Conservation (phyloP, 2,888 invertebrate species). For the Leptopilina syphax region DNA sequence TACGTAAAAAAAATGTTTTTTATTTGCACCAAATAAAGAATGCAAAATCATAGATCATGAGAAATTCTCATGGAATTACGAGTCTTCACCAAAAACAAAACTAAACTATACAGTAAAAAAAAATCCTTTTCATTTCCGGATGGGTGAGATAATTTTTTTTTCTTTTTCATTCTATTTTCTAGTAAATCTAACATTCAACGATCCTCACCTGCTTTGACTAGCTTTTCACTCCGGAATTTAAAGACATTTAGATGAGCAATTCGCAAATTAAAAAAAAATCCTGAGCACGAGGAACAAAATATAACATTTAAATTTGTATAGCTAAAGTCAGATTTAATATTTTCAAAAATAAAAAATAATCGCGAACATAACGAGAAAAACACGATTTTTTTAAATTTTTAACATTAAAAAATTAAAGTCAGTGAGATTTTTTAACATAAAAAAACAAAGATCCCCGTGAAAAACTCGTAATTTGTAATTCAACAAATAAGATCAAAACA, state of each 20-base stretch:
- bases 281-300: constrained; percentile 5
- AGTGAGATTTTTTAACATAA: neutral
- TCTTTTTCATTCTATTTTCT: constrained; percentile 17
- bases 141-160: constrained; percentile 8
- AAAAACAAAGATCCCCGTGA: constrained; percentile 21
- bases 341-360: neutral
- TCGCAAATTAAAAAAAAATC: neutral
- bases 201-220: constrained; percentile 63
- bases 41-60: constrained; percentile 8
- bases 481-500: constrained; percentile 13
- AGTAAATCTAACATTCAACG: constrained; percentile 56
- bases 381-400: too few species aligned
- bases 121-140: constrained; percentile 24
- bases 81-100: constrained; percentile 11
- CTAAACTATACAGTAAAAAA: constrained; percentile 19
- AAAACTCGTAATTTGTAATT: constrained; percentile 32
- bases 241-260: constrained; percentile 25
- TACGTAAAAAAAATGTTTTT: neutral
- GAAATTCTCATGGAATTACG: constrained; percentile 27
- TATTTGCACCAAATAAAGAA: constrained; percentile 11
- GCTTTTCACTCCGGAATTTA: constrained; percentile 49
- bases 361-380: neutral
- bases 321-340: constrained; percentile 1
- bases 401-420: too few species aligned
- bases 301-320: neutral